Evolutionary conservation across 2,888 invertebrate species (phyloP).

Genomic region (Aphidoletes aphidimyza): DNA sequence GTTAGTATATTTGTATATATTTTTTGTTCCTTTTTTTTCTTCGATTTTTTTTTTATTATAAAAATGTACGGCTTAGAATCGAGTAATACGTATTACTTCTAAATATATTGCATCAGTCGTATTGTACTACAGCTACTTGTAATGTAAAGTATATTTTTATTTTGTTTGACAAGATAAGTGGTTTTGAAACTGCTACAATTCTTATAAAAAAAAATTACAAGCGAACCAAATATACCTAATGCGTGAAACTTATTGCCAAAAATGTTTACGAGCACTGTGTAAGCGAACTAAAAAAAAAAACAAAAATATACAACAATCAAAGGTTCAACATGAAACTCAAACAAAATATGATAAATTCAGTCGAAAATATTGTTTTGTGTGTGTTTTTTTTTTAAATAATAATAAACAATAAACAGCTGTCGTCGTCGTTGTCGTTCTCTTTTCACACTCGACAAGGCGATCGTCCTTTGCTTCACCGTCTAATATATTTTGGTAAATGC

Average conservation of each 20-base stretch:
- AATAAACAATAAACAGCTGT: conserved; percentile 54
- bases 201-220: not conserved
- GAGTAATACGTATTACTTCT: conserved; percentile 24
- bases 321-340: not conserved
- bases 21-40: not conserved
- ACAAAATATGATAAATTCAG: not conserved
- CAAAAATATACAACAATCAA: not conserved
- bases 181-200: not conserved
- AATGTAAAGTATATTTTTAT: not conserved
- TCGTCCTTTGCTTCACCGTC: conserved; percentile 12
- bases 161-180: not conserved
- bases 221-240: not conserved
- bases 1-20: not conserved
- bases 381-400: no score
- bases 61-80: not conserved
- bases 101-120: conserved; percentile 47
- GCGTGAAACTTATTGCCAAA: not conserved
- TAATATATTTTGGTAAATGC: not conserved
- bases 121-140: not conserved
- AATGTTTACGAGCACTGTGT: not conserved
- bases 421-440: conserved; percentile 6
- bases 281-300: no score
- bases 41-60: not conserved
- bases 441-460: not conserved
- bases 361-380: not conserved